A percentile compares a stretch with the other conserved stretches of the same genome.
Conservation (phyloP, 2,888 invertebrate species). For the Drosophila tanythrix region DNA sequence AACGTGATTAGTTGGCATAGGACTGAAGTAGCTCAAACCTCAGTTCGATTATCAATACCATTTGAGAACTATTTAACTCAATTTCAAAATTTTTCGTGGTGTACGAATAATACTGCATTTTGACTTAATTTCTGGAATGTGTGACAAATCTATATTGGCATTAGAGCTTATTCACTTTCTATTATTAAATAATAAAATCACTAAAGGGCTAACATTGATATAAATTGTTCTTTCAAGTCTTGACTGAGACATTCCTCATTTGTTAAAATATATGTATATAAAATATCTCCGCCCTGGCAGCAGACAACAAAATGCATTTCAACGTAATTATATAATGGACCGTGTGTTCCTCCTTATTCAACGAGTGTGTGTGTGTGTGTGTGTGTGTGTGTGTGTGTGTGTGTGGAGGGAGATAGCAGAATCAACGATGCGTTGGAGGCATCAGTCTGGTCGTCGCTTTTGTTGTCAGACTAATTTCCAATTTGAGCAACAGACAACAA, state of each 20-base stretch:
- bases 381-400: background rate
- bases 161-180: background rate
- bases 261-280: background rate
- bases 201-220: constrained; percentile 6
- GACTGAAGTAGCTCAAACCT: background rate
- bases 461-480: constrained; percentile 44
- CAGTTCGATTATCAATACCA: background rate
- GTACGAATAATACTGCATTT: background rate
- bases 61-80: background rate
- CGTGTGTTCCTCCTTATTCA: constrained; percentile 22
- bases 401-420: background rate
- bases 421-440: constrained; percentile 2
- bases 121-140: background rate
- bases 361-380: background rate
- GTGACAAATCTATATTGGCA: constrained; percentile 7
- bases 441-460: constrained; percentile 17
- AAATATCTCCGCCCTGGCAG: background rate
- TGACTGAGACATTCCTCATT: constrained; percentile 5
- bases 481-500: constrained; percentile 20
- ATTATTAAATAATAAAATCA: background rate
- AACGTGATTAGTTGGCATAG: background rate
- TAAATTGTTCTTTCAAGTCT: constrained; percentile 11
- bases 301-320: constrained; percentile 16
- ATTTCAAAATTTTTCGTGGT: background rate
- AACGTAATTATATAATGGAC: constrained; percentile 42